Evolutionary conservation across 2,888 invertebrate species (phyloP), one percentile per base, ranked within the genome.

Genomic region (Encarsia formosa): DNA sequence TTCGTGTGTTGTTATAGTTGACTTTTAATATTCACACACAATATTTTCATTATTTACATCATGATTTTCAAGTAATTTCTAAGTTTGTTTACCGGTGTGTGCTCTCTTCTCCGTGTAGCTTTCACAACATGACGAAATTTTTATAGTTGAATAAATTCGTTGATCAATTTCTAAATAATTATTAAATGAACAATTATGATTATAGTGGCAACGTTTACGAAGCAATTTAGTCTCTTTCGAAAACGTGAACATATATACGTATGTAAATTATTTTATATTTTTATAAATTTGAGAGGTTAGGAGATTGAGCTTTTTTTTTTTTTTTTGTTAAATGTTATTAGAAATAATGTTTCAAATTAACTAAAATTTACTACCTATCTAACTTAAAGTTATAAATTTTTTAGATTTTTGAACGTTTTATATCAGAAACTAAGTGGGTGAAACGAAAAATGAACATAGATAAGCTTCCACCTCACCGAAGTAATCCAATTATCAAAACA

Each of bases 401-500:
- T 20, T 16, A 57, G 57, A 46, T 57, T 18, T 1, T 37, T 9
- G 52, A 35, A 23, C 51, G 57, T 13, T 41, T 39, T 2, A 5
- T 49, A 9, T 1, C 16, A 8, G 23, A 26, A 3, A 51, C 24
- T 49, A 45, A 45, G 48, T 57, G 51, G 51, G 1, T 49, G 37
- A 57, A 24, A 46, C 18, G 35, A 6, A 54, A 49, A 40, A 57
- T 57, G 57, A 8, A 5, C 11, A 13, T 59, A n/a, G 61, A 64
- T 39, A 6, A 20, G 5, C 43, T 72, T 42, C 73, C 76, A 44
- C 68, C 69, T 52, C 65, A 69, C n/a, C 74, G 84, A 54, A 77
- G 79, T 52, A 75, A 86, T 69, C 88, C 91, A 2, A 74, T 85
- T 5, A 83, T 87, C 13, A 80, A 79, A 65, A 87, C 85, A 69